Conservation (phyloP, 2,113 vertebrate genomes). For the Telmatochromis sp. region DNA sequence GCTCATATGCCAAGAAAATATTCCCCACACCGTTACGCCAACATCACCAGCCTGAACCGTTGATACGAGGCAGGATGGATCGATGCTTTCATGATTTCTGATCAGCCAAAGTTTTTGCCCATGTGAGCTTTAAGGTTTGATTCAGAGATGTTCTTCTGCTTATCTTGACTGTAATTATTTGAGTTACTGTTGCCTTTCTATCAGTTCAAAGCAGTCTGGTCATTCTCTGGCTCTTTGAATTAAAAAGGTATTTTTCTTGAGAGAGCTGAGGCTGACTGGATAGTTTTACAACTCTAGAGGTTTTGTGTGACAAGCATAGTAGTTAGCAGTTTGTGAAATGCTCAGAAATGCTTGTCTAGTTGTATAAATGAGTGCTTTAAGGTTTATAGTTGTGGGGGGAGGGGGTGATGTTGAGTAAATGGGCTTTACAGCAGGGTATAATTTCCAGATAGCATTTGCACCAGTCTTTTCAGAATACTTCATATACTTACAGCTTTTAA, state of each 20-base stretch:
- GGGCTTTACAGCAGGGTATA: background rate
- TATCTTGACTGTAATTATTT: background rate
- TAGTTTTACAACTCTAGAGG: background rate
- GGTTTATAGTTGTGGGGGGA: background rate
- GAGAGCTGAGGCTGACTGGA: background rate
- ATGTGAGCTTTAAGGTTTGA: background rate
- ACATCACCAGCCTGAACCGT: background rate
- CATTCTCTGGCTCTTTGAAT: background rate
- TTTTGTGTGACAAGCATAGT: background rate
- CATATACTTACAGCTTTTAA: background rate
- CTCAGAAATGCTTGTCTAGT: background rate
- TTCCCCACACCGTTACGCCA: background rate
- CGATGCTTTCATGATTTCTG: background rate
- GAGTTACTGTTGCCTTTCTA: background rate
- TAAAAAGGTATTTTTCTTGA: background rate
- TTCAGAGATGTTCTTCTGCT: background rate
- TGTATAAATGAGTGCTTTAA: background rate
- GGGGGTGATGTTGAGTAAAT: background rate
- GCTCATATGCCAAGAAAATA: background rate
- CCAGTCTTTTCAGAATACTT: background rate
- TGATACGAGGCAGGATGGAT: background rate
- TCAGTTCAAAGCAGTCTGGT: background rate
- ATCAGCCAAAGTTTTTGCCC: background rate
- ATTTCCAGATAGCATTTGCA: background rate
- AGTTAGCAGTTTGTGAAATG: background rate